Evolutionary conservation across 2,113 vertebrate species (phyloP).

Genomic region (Ageneiosus marmoratus): DNA sequence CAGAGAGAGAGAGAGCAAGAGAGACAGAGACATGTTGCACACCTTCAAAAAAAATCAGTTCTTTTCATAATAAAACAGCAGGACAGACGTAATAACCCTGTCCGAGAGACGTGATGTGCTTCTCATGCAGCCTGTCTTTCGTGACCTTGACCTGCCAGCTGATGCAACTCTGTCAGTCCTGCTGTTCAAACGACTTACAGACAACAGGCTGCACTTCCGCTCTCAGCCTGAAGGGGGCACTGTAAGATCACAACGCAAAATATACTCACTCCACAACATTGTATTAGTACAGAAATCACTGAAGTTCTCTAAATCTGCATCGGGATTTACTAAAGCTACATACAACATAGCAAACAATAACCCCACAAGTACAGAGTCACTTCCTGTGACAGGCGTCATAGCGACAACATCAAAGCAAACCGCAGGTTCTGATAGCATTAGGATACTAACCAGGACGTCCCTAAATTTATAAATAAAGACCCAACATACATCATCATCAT

Average conservation of each 20-base stretch:
- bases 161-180: neutral
- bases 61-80: constrained; percentile 29
- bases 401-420: neutral
- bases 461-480: too few relatives aligned
- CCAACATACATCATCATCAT: too few relatives aligned
- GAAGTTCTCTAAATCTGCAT: neutral
- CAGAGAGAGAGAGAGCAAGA: too few relatives aligned
- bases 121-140: constrained; percentile 13
- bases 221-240: constrained; percentile 36
- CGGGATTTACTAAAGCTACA: neutral
- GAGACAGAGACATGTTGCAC: too few relatives aligned
- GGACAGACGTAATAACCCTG: constrained; percentile 7
- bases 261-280: neutral
- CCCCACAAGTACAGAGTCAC: too few relatives aligned
- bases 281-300: too few relatives aligned
- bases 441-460: neutral
- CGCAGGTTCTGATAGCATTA: neutral
- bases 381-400: too few relatives aligned
- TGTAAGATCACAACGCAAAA: neutral
- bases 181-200: constrained; percentile 20
- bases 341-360: neutral
- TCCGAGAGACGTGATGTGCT: neutral
- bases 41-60: constrained; percentile 18
- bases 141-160: constrained; percentile 16
- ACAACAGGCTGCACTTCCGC: constrained; percentile 4